Base-by-base conservation (phyloP, 2,113 vertebrate species). In the Calypte anna region DNA sequence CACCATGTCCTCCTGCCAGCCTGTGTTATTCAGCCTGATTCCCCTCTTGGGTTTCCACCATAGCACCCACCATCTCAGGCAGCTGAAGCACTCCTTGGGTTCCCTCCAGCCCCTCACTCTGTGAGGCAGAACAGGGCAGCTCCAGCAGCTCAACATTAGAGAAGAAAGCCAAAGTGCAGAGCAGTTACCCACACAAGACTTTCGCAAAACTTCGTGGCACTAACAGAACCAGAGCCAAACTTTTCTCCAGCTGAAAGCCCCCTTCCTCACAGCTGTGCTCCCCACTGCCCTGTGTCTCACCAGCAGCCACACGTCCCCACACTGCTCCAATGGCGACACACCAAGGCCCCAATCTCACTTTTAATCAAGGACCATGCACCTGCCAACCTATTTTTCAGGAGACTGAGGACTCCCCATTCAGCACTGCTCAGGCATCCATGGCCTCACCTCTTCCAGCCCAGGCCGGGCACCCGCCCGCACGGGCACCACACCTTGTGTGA, bases 381-480 rank as follows among this genome's bases (percentile, higher is more conserved):
- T 46, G 28, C 16, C 83, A 28, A 36, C 15, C 57, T 3, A 0
- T 30, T 68, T 46, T 68, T n/a, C 43, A 16, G 36, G 30, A 7
- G 9, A 17, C 12, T 2, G 3, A 3, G 25, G n/a, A 22, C 6
- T 38, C 70, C 14, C 14, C 28, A 43, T 28, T 7, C 7, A 12
- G 62, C 3, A 5, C 31, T 61, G 38, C 11, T 7, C 57, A 4
- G 36, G 30, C 36, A 36, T 9, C 2, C 48, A 16, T 0, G 46
- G 36, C 66, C 63, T 53, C 80, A 21, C 59, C 63, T 7, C 31
- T 50, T 30, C 67, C 3, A 9, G 38, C 30, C 59, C 30, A 18
- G 36, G 17, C 68, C 27, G 63, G 33, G 24, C 25, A 6, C 36
- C 31, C 1, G 0, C 54, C 2, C 0, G 4, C 2, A 4, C 54